These are phyloP conservation scores for Trichoplax adhaerens DNA, from an alignment of 37 sponge, comb jelly and placozoan species.

Conservation along the genomic window DNA sequence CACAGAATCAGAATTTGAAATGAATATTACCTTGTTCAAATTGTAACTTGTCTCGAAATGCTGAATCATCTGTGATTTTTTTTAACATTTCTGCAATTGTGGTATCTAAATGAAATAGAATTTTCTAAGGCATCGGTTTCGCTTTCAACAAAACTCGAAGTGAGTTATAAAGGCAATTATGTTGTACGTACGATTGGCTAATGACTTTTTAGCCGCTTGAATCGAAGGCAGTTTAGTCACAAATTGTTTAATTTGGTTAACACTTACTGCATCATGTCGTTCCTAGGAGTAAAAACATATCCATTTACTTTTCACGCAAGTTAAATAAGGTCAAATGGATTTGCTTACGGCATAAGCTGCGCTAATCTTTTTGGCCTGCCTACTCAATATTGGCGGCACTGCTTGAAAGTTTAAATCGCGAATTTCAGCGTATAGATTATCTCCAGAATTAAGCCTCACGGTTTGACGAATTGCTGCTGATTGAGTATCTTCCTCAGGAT, in stretches of 20 bases:
- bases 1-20: too few species aligned
- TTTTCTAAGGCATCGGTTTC: too few species aligned
- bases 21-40: constrained; percentile 50
- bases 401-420: constrained; percentile 82
- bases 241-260: constrained; percentile 82
- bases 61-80: constrained; percentile 28
- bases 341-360: constrained; percentile 42
- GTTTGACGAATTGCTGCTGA: background rate
- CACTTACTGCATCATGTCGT: constrained; percentile 54
- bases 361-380: constrained; percentile 59
- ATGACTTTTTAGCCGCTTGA: constrained; percentile 45
- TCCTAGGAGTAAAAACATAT: constrained; percentile 9
- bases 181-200: constrained; percentile 50
- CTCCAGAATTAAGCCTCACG: constrained; percentile 40
- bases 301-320: background rate
- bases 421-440: constrained; percentile 50
- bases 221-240: constrained; percentile 86
- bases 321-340: background rate
- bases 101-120: constrained; percentile 24
- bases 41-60: constrained; percentile 41
- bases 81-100: constrained; percentile 73
- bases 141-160: too few species aligned
- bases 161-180: too few species aligned
- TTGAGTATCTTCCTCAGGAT: too few species aligned
- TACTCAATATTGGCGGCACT: constrained; percentile 57